Evolutionary conservation across 2,888 invertebrate genomes (phyloP), one percentile per base, ranked within the genome.

Genomic region (Brenthis daphne): DNA sequence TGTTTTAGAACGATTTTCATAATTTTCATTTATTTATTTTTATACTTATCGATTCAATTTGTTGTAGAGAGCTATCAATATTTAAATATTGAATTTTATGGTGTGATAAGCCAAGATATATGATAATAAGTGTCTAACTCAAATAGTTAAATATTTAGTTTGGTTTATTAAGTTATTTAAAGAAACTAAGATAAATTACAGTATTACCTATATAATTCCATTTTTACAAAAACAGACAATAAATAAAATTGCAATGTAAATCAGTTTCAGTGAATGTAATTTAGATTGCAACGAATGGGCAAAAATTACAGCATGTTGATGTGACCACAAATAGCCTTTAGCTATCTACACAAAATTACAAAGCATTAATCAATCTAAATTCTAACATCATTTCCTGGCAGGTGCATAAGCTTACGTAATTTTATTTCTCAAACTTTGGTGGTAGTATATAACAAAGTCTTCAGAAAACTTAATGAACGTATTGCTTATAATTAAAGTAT

Each of bases 311-410:
- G 11, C n/a, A 29, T 60, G 58, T 57, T 61, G 70, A 68, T 54
- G 66, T 67, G 70, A 73, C 72, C 72, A 67, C 72, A 72, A 70
- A 70, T 72, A 50, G 65, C 65, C 70, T 57, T 71, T 69, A 69
- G 67, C 63, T 68, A 63, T 68, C 50, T 58, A 56, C 63, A 65
- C 68, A 65, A 66, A 70, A 72, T 68, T 69, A 68, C 69, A 69
- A 69, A 73, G 69, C 65, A 64, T 55, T 73, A 73, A 61, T 69
- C 65, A 69, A 63, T 63, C 53, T 69, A 58, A 64, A 51, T 64
- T 69, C 65, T 37, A 69, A 68, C 72, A 55, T 68, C 58, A 70
- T 71, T 72, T 66, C 68, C 71, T 61, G 60, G 58, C 66, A 65
- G 64, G 58, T 64, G 68, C 63, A 29, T 51, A 16, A 51, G 29